Base-by-base conservation (phyloP, 2,113 vertebrate species). In the Laterallus jamaicensis region DNA sequence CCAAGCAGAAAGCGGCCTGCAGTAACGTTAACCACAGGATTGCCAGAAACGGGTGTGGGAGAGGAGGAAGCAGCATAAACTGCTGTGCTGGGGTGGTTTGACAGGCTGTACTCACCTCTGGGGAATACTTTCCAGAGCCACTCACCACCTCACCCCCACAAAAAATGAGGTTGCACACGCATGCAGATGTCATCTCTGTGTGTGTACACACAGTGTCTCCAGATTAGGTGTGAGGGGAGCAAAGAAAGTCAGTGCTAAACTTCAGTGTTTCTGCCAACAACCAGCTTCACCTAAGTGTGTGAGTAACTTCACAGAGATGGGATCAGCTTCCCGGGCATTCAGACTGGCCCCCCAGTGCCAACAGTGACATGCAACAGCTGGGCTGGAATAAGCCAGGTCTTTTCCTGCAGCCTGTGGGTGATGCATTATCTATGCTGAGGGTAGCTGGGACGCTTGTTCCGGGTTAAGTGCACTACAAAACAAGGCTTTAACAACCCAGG, bases 101-200 rank as follows among this genome's bases (percentile, higher is more conserved):
- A 37, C 12, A 60, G 75, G 31, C 14, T 55, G 6, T 67, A 9
- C 31, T 92, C 6, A 2, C 25, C 29, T 13, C 42, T 40, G 49
- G 29, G 49, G 37, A 6, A 35, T 54, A 12, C 13, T 25, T 58
- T 25, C 16, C 31, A 56, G 69, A 21, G 21, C 49, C 47, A 49
- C 42, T 44, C 42, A 49, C 15, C 42, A 49, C 19, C 28, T 31
- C 47, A 3, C 6, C 10, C 17, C 2, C 10, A 28, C 15, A 16
- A 67, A 37, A 25, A 22, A 21, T 13, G 54, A 37, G 29, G 12
- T 24, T 29, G 5, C 2, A 9, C 16, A 32, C 20, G 6, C 3
- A 1, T 19, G 28, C 12, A 35, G 0, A 0, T 50, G 64, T 22
- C 10, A n/a, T 40, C 40, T 14, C 14, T 44, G 5, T 1, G 0